Conservation (phyloP, 30 jellyfish, hydroid and myxozoan genomes). For the Sanderia malayensis region DNA sequence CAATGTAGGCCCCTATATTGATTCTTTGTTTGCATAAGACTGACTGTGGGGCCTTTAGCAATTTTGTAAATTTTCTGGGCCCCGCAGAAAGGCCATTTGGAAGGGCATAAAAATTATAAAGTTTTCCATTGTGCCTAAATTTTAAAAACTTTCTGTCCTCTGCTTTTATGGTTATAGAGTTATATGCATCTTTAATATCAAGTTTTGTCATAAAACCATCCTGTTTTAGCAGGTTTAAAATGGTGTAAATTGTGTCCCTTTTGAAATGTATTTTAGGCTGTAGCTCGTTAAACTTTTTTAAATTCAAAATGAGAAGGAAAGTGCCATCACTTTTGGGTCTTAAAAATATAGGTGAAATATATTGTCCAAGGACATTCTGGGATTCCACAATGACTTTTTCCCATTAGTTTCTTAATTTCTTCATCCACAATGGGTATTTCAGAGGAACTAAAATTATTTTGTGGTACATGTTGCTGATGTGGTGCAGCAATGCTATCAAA, state of each 20-base stretch:
- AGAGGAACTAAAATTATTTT: no score
- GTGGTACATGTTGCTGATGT: no score
- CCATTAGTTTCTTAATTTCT: conserved; percentile 5
- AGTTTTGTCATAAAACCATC: conserved; percentile 28
- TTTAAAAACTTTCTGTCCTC: conserved; percentile 21
- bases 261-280: conserved; percentile 21
- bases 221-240: conserved; percentile 3
- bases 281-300: conserved; percentile 7
- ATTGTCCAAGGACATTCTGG: no score
- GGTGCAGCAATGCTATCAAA: no score
- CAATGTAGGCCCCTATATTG: conserved; percentile 32
- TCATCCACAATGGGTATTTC: no score
- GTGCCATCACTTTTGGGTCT: conserved; percentile 17
- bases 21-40: no score
- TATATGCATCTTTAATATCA: conserved; percentile 44
- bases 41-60: conserved; percentile 44
- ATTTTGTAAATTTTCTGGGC: conserved; percentile 43
- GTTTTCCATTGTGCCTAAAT: no score
- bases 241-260: no score
- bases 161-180: conserved; percentile 10
- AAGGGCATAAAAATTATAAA: no score
- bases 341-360: no score
- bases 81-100: conserved; percentile 32
- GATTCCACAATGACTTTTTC: no score
- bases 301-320: conserved; percentile 11